phyloP scores from a whole-genome alignment of 1,140 invertebrate genomes.

The Scaptodrosophila lebanonensis region DNA sequence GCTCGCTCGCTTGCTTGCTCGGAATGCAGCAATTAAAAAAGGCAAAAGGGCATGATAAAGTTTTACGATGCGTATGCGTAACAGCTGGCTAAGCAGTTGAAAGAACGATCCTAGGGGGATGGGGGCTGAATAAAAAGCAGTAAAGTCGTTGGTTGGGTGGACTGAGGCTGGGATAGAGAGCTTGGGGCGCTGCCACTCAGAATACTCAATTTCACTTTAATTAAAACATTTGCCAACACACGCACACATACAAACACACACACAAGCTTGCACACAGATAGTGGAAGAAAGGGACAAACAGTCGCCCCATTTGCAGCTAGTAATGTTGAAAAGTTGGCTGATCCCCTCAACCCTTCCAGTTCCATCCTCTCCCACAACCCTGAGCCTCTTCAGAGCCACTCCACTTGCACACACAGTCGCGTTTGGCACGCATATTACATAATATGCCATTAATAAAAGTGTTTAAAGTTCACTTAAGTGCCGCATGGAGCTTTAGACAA shows the following conservation, averaged over 20 bases:
- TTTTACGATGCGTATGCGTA: constrained; percentile 71
- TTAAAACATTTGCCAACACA: constrained; percentile 58
- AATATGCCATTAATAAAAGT: constrained; percentile 77
- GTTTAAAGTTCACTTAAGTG: constrained; percentile 77
- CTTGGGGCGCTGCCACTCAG: constrained; percentile 56
- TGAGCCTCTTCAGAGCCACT: no score
- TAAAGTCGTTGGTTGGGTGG: background rate
- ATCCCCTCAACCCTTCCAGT: no score
- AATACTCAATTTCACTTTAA: constrained; percentile 76
- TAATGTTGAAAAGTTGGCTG: constrained; percentile 64
- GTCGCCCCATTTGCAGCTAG: constrained; percentile 59
- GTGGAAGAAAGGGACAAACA: no score
- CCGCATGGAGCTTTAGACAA: constrained; percentile 73
- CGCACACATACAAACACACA: constrained; percentile 1
- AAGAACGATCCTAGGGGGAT: constrained; percentile 58
- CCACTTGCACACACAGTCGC: constrained; percentile 10
- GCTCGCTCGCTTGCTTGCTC: no score
- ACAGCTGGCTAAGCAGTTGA: constrained; percentile 62
- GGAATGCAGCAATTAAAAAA: constrained; percentile 1
- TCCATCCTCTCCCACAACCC: no score
- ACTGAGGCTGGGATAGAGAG: background rate
- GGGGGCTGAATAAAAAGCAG: constrained; percentile 10
- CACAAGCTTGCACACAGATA: background rate
- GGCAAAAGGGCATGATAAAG: constrained; percentile 39
- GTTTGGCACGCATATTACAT: constrained; percentile 67